Percentiles rank a stretch among this genome's conserved stretches.
Conservation (phyloP, 2,888 invertebrate genomes). For the Hydropsyche betteni region DNA sequence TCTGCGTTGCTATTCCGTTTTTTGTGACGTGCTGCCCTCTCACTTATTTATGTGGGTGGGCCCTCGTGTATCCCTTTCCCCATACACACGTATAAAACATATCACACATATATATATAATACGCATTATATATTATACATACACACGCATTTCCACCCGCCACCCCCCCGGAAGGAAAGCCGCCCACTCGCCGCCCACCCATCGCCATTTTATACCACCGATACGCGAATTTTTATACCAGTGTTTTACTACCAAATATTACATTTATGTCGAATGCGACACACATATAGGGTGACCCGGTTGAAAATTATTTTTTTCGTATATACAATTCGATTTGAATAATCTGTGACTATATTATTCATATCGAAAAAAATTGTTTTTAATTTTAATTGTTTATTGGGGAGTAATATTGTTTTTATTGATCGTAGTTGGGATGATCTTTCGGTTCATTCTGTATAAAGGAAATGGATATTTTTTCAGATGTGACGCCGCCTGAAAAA, state of each 20-base stretch:
- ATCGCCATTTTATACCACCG: conserved; percentile 47
- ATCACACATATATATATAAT: conserved; percentile 32
- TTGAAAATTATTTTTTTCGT: no score
- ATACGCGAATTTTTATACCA: conserved; percentile 50
- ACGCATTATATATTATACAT: background rate
- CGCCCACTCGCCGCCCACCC: conserved; percentile 16
- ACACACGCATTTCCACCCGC: background rate
- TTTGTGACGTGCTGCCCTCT: conserved; percentile 48
- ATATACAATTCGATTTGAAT: background rate
- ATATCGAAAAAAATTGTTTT: no score
- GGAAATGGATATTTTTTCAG: conserved; percentile 5
- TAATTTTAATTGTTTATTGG: no score
- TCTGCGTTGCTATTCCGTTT: conserved; percentile 51
- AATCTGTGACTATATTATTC: no score
- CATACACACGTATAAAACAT: background rate
- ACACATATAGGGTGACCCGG: conserved; percentile 8
- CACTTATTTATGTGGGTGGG: conserved; percentile 51
- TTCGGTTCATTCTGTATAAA: background rate
- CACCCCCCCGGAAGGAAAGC: background rate
- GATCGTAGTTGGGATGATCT: no score
- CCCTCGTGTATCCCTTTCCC: conserved; percentile 29
- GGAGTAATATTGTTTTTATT: no score
- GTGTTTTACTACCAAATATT: conserved; percentile 48
- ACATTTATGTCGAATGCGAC: conserved; percentile 22
- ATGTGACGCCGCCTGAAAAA: conserved; percentile 19